Conservation (phyloP, 2,888 invertebrate genomes). For the Ctena decussata region DNA sequence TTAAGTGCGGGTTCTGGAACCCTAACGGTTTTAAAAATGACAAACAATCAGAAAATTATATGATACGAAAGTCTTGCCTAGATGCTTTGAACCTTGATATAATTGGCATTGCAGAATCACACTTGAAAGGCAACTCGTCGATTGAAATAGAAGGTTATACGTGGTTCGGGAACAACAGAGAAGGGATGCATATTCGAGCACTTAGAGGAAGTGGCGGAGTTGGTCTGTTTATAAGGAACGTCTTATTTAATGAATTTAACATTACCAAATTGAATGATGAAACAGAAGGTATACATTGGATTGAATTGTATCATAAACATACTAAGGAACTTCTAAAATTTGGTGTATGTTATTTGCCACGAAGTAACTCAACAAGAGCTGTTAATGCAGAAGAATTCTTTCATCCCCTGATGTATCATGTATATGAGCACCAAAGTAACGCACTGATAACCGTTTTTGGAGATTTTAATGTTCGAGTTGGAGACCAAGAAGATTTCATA, state of each 20-base stretch:
- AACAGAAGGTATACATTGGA: slow-evolving; percentile 15
- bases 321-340: neutral
- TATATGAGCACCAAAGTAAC: no score
- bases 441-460: no score
- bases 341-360: slow-evolving; percentile 18
- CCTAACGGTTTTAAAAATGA: no score
- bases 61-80: neutral
- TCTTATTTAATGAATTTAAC: neutral
- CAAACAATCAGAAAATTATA: slow-evolving; percentile 1
- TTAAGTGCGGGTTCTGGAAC: no score
- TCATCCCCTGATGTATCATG: neutral
- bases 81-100: slow-evolving; percentile 17
- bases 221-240: slow-evolving; percentile 11
- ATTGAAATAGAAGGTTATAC: slow-evolving; percentile 9
- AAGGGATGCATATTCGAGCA: slow-evolving; percentile 20
- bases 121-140: neutral
- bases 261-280: neutral
- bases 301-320: neutral
- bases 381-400: neutral
- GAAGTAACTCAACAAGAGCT: no score
- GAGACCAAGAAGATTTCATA: no score
- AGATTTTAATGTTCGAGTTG: no score
- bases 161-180: slow-evolving; percentile 25
- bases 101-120: slow-evolving; percentile 22
- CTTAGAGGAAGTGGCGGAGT: slow-evolving; percentile 11